Base-by-base conservation (phyloP, 1,140 invertebrate species). In the Penaeus indicus region DNA sequence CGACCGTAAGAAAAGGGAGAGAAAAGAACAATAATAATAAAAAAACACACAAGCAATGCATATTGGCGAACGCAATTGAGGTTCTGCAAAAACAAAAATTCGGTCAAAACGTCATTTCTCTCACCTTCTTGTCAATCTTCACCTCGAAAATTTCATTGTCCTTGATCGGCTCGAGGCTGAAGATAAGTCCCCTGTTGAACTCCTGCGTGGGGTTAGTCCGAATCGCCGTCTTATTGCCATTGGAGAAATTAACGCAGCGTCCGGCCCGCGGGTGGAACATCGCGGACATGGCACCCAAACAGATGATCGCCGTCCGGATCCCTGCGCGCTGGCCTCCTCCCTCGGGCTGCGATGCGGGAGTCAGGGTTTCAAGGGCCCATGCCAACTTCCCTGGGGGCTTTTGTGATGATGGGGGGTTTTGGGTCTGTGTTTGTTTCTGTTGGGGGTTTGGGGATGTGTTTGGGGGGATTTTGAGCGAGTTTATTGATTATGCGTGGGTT, bases 81-180 rank as follows among this genome's bases (percentile, higher is more conserved):
- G 27, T 63, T 60, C 67, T 32, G 54, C 63, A 63, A n/a, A 25
- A 64, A 25, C 22, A 25, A 84, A n/a, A n/a, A n/a, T 18, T 25
- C 21, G 81, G n/a, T 72, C 27, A 60, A n/a, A 32, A 84, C 27
- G 25, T 27, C 27, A 69, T 10, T 64, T 27, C 42, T 85, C 89
- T 92, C 93, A 97, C 97, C 95, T 97, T 97, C 93, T 95, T 96
- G 91, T 97, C 97, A 91, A 98, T 97, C 91, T 95, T 95, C 86
- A 98, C 95, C 94, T 98, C 96, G 93, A 98, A 98, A 67, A 97
- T 93, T 90, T 96, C 94, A 94, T 98, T 96, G 92, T 97, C 96
- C 91, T 94, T 93, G 10, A 98, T 93, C 18, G 97, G 96, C 91
- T 96, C 95, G 25, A 95, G 94, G 92, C 96, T 97, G 88, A 98